phyloP scores from a whole-genome alignment of 2,888 invertebrate genomes.

The Latheticus oryzae region DNA sequence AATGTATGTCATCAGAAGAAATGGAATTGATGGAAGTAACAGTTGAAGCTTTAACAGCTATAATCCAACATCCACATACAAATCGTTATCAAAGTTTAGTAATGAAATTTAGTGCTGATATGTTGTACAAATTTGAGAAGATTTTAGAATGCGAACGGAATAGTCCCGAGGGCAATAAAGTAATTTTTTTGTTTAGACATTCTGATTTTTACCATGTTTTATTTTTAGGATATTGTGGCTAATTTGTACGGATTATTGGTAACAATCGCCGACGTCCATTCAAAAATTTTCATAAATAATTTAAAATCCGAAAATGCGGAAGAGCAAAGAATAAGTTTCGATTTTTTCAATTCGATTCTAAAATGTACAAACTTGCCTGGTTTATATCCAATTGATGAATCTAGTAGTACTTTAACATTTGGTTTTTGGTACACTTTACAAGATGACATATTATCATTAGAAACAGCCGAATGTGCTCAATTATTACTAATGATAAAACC shows the following conservation, averaged over 20 bases:
- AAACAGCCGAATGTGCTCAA: slow-evolving; percentile 65
- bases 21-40: slow-evolving; percentile 72
- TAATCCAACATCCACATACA: slow-evolving; percentile 73
- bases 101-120: slow-evolving; percentile 70
- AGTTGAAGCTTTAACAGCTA: slow-evolving; percentile 71
- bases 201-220: slow-evolving; percentile 5
- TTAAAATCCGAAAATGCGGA: slow-evolving; percentile 66
- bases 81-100: slow-evolving; percentile 68
- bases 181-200: slow-evolving; percentile 43
- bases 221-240: slow-evolving; percentile 75
- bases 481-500: slow-evolving; percentile 75
- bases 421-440: slow-evolving; percentile 94
- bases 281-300: slow-evolving; percentile 68
- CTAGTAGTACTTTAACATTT: slow-evolving; percentile 85
- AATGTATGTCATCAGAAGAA: slow-evolving; percentile 69
- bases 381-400: slow-evolving; percentile 89
- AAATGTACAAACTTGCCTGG: slow-evolving; percentile 85
- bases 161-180: slow-evolving; percentile 62
- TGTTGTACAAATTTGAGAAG: slow-evolving; percentile 70
- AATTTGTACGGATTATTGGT: slow-evolving; percentile 77
- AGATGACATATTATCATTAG: slow-evolving; percentile 73
- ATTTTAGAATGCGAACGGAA: slow-evolving; percentile 67
- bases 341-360: slow-evolving; percentile 79
- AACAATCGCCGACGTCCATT: slow-evolving; percentile 79
- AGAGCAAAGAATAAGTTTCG: slow-evolving; percentile 69